Base-by-base conservation (phyloP, 2,113 vertebrate species). In the Sceloporus tristichus region DNA sequence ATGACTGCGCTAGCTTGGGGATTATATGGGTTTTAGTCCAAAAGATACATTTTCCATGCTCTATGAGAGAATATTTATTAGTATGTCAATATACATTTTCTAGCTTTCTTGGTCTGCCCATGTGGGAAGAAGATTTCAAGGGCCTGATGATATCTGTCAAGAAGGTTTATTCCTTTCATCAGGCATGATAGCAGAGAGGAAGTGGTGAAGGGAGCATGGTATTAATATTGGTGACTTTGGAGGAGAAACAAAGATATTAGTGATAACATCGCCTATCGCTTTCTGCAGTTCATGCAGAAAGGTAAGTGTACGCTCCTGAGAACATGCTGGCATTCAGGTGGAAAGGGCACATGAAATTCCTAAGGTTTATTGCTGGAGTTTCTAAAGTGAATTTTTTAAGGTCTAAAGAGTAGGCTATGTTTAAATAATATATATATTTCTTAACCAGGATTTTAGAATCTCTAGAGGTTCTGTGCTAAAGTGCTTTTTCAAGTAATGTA, bases 181-280 rank as follows among this genome's bases (percentile, higher is more conserved):
- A 73, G 65, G 21, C 54, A 59, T 59, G 6, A 10, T 10, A n/a
- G 76, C n/a, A 85, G 25, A 73, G 54, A 53, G 65, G 11, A 62
- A 29, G 27, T 34, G 27, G 27, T 71, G 34, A 66, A 27, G 18
- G 34, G 16, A 54, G 19, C 1, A 6, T 62, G 40, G 7, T 42
- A 34, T 85, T 59, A 73, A 65, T 79, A 79, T 21, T 71, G 79
- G 9, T 79, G 68, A 89, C 54, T 27, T 85, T 80, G 66, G 62
- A 62, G n/a, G 53, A 73, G 27, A 84, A 70, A 59, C 2, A 8
- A 82, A 77, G 29, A 42, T 48, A 87, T n/a, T 62, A 29, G 27
- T 40, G 21, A 34, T 75, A 75, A 85, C 18, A 27, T 11, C 18
- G 38, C 29, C 38, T 29, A 9, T 14, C n/a, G 19, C 54, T 62